Conservation (phyloP, 2,797 vertebrate species). For the Lithobates pipiens region DNA sequence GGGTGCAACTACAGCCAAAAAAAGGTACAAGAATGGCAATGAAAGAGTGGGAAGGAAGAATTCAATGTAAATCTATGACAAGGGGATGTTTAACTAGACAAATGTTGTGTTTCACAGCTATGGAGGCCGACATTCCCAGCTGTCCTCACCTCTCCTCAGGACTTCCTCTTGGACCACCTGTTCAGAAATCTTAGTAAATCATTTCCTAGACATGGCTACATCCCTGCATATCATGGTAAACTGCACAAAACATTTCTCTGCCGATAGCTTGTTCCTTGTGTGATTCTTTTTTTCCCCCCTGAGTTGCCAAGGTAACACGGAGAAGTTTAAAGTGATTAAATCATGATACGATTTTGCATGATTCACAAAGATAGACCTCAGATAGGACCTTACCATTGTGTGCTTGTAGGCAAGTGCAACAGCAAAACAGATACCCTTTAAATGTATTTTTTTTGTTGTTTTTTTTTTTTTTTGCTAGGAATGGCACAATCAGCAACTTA, state of each 20-base stretch:
- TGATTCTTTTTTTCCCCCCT: not conserved
- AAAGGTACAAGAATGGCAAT: not conserved
- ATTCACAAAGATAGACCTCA: not conserved
- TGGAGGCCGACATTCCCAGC: conserved; percentile 1
- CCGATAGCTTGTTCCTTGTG: conserved; percentile 26
- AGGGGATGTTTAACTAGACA: not conserved
- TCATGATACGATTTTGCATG: not conserved
- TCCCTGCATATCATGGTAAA: not conserved
- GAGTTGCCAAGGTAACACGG: conserved; percentile 41
- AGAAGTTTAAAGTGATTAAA: conserved; percentile 37
- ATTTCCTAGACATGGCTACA: not conserved
- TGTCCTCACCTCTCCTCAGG: not conserved
- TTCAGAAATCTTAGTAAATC: not conserved
- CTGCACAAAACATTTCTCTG: conserved; percentile 12
- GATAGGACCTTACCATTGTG: no score
- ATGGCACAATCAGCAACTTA: no score
- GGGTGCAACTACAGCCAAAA: not conserved
- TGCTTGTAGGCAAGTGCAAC: no score
- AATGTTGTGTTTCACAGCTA: conserved; percentile 1
- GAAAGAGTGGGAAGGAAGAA: not conserved
- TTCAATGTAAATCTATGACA: not conserved
- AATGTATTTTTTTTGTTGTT: no score
- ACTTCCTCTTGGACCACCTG: conserved; percentile 13
- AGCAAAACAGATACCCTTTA: no score
- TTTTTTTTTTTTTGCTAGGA: no score